phyloP scores from a whole-genome alignment of 2,888 invertebrate species.

The Cantharis flavilabris region DNA sequence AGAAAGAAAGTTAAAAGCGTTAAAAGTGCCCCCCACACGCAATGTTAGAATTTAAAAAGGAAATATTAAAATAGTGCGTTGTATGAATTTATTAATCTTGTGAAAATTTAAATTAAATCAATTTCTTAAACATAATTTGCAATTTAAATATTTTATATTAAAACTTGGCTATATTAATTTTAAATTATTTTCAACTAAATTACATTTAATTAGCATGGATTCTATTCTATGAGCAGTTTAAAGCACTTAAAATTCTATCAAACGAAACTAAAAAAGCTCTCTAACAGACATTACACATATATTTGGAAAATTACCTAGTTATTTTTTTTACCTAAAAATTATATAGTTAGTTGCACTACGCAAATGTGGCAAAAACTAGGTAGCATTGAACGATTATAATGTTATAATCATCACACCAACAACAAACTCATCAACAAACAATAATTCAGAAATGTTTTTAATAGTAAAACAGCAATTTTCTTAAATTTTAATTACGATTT shows the following conservation, averaged over 20 bases:
- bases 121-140: conserved; percentile 4
- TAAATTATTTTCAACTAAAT: not conserved
- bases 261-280: no score
- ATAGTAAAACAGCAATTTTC: not conserved
- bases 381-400: not conserved
- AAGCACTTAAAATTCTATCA: no score
- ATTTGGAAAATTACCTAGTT: no score
- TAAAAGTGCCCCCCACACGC: not conserved
- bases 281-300: no score
- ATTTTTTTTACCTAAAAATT: no score
- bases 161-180: not conserved
- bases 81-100: not conserved
- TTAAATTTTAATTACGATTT: not conserved
- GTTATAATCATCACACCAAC: not conserved
- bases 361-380: not conserved
- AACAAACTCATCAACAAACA: not conserved
- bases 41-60: not conserved
- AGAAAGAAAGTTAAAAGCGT: no score
- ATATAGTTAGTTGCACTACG: no score
- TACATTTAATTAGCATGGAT: not conserved
- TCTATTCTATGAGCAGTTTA: not conserved
- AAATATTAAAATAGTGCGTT: not conserved
- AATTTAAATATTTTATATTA: conserved; percentile 8
- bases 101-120: not conserved
- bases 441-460: not conserved